Base-by-base conservation (phyloP, 2,797 vertebrate species). In the Bradypodion ventrale region DNA sequence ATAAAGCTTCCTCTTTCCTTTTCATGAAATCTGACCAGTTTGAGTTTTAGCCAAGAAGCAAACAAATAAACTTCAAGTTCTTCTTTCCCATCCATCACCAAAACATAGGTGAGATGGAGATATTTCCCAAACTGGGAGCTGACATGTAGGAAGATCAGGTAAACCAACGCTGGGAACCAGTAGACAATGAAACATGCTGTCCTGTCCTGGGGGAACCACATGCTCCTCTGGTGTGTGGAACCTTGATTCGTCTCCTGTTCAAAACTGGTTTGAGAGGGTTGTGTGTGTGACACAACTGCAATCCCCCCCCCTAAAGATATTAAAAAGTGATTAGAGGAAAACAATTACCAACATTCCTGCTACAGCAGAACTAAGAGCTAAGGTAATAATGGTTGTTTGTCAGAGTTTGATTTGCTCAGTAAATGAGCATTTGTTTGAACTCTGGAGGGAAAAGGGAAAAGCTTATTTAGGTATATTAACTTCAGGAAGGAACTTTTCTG, bases 371-470 rank as follows among this genome's bases (percentile, higher is more conserved):
- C 60, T 56, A 66, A 85, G 52, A 75, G 56, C 49, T 23, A 44
- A 15, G 68, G 46, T 84, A 4, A 82, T 42, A 65, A 37, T 25
- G 42, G 1, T 79, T 86, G 35, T 85, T 44, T 63, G 77, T 60
- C 76, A n/a, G 88, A 68, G 15, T 44, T 83, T 75, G 69, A 66
- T 90, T 90, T 83, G 40, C 76, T 89, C 92, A 89, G 89, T 75
- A 88, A 89, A 88, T 82, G 63, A 88, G 46, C 9, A 8, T 56
- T 80, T 87, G 85, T 86, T 21, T 78, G 25, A 56, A 62, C 72
- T 80, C 65, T 83, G 76, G 13, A 15, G 21, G 88, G 89, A 65
- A 90, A 23, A 56, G 21, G n/a, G 85, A 87, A 79, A 89, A 77
- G 73, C 52, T 35, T 87, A 87, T 90, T 85, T 89, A 89, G 84